Conservation (phyloP, 2,113 vertebrate species). For the human region GRCh38 chr14:50807001-50807500, state of each 20-base stretch:
- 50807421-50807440: neutral
- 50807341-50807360: slow-evolving; percentile 26
- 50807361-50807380: slow-evolving; percentile 1
- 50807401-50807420: slow-evolving; percentile 37
- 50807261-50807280: slow-evolving; percentile 3
- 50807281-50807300: slow-evolving; percentile 36
- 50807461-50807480: neutral
- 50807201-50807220: neutral
- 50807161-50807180: neutral
- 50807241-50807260: neutral
- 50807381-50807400: neutral
- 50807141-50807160: neutral
- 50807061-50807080: neutral
- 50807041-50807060: neutral
- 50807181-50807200: neutral
- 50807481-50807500: neutral
- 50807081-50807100: neutral
- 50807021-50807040: neutral
- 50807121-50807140: slow-evolving; percentile 22
- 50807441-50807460: slow-evolving; percentile 6
- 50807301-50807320: slow-evolving; percentile 23
- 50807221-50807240: neutral
- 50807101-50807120: slow-evolving; percentile 17
- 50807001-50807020: neutral
- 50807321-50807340: slow-evolving; percentile 55